Evolutionary conservation across 2,113 vertebrate genomes (phyloP), one percentile per base, ranked within the genome.

Genomic region (Potamarius usumacintae): DNA sequence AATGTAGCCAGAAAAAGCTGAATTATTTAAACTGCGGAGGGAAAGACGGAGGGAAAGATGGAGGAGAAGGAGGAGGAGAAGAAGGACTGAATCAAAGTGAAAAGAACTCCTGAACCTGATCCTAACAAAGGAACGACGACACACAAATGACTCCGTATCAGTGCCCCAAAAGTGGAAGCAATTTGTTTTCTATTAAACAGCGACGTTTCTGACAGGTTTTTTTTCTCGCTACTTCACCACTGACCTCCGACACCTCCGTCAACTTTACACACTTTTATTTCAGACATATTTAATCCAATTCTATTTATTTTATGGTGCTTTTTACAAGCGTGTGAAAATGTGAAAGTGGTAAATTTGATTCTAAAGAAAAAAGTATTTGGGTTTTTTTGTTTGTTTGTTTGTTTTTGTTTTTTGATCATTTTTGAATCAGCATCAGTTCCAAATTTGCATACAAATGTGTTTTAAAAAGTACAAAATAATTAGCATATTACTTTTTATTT

Each of bases 1-100:
- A 69, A 84, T 84, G 82, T 53, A 27, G 82, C 82, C 62, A 71
- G 76, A 79, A 71, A 84, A 55, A 84, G 82, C 82, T 71, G 82
- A 84, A 71, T 84, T 69, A 84, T 69, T 83, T 83, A 83, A 83
- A 83, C 82, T 83, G 62, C 48, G 7, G 82, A 82, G 81, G 53
- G 48, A 25, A 9, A 65, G 63, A 69, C 0, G 50, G 63, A 84
- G 63, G 82, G 27, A 30, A 7, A 30, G 58, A 71, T 12, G 42
- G 82, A 69, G 81, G 22, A 20, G 25, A 5, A 34, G 63, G 71
- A 3, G n/a, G 34, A 52, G 62, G 48, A 71, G 82, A 20, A 55
- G 53, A 53, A 72, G 52, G 20, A 34, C 10, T 53, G 52, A 58
- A 20, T 58, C 27, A 5, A 34, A 58, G 27, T 57, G 65, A 71